phyloP scores from a whole-genome alignment of 2,888 invertebrate species.

The Lasioglossum villosulum region DNA sequence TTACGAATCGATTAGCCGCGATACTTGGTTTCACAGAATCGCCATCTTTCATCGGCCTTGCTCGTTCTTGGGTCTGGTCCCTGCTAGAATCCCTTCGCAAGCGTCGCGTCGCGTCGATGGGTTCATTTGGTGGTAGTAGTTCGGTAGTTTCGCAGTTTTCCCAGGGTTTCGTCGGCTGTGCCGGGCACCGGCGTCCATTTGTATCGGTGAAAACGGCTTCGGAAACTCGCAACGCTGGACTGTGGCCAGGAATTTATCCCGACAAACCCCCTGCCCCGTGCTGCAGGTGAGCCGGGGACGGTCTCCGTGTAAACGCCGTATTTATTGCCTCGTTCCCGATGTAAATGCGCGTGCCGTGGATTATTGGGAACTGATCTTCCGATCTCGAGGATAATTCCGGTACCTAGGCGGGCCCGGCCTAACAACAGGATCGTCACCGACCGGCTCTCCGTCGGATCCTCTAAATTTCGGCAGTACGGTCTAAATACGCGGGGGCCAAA shows the following conservation, averaged over 20 bases:
- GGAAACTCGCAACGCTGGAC: slow-evolving; percentile 77
- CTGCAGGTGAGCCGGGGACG: slow-evolving; percentile 69
- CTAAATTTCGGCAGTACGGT: slow-evolving; percentile 50
- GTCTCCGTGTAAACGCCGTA: slow-evolving; percentile 75
- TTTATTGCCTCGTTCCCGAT: slow-evolving; percentile 79
- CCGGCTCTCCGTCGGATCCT: slow-evolving; percentile 25
- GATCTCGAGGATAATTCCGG: slow-evolving; percentile 71
- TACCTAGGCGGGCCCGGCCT: slow-evolving; percentile 41
- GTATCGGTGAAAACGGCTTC: slow-evolving; percentile 75
- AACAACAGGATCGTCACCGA: slow-evolving; percentile 43
- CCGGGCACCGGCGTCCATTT: slow-evolving; percentile 71
- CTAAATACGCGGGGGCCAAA: slow-evolving; percentile 39
- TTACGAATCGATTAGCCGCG: not conserved
- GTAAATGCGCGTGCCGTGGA: slow-evolving; percentile 79
- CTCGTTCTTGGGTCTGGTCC: not conserved
- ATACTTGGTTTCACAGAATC: not conserved
- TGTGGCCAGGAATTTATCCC: slow-evolving; percentile 80
- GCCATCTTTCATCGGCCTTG: not conserved
- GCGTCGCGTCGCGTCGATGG: slow-evolving; percentile 25
- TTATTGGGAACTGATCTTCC: slow-evolving; percentile 79
- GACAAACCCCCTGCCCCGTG: slow-evolving; percentile 7
- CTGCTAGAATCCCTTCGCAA: slow-evolving; percentile 29
- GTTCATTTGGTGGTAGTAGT: slow-evolving; percentile 63
- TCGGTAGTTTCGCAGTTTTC: slow-evolving; percentile 75
- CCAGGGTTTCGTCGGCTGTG: slow-evolving; percentile 57